These are phyloP conservation scores for Gobio gobio DNA, from an alignment of 2,113 vertebrate genomes.

Conservation along the genomic window DNA sequence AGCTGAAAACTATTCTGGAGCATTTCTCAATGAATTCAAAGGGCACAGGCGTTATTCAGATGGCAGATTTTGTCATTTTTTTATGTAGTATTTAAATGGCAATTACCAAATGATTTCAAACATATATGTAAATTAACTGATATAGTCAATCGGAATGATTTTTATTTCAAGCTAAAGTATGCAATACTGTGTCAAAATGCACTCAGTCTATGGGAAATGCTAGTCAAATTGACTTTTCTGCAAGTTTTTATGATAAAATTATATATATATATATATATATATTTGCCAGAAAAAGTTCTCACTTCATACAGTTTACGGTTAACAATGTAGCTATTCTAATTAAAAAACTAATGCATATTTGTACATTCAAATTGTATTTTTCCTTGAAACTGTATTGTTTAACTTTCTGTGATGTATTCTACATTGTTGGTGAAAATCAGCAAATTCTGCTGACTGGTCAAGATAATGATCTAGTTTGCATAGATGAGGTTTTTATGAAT, in stretches of 20 bases:
- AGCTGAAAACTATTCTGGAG: constrained; percentile 39
- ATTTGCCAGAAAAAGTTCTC: too few relatives aligned
- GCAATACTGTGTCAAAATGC: not conserved
- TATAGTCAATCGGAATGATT: not conserved
- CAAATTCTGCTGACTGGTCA: not conserved
- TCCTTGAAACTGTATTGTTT: not conserved
- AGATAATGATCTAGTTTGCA: too few relatives aligned
- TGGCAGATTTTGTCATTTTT: not conserved
- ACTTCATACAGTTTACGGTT: too few relatives aligned
- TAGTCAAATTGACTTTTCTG: not conserved
- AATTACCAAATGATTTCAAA: not conserved
- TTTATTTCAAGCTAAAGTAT: not conserved
- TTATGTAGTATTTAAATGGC: not conserved
- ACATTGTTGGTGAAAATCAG: not conserved
- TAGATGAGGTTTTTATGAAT: not conserved
- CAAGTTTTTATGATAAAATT: not conserved
- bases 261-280: too few relatives aligned
- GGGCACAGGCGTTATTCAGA: not conserved
- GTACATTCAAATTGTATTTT: too few relatives aligned
- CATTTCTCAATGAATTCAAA: constrained; percentile 33
- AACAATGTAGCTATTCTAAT: too few relatives aligned
- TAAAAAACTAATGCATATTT: too few relatives aligned
- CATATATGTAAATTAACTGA: not conserved
- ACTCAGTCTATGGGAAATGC: not conserved
- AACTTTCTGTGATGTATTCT: not conserved